Conservation (phyloP, 2,888 invertebrate species). For the Synanthedon myopaeformis region DNA sequence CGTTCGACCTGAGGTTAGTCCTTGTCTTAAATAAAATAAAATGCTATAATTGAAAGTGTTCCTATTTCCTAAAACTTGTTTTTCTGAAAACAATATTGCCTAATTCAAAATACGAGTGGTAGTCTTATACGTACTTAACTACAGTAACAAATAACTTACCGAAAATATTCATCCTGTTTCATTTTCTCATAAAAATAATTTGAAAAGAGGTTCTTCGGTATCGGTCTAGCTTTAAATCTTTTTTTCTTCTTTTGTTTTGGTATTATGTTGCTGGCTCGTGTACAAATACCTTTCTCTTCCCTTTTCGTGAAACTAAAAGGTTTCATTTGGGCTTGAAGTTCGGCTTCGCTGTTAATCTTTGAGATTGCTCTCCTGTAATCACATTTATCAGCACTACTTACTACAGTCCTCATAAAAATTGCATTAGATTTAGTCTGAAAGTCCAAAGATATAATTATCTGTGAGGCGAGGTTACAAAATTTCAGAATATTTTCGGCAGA, state of each 20-base stretch:
- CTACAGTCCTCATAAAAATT: not conserved
- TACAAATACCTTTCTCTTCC: constrained; percentile 65
- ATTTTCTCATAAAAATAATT: constrained; percentile 78
- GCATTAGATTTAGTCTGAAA: not conserved
- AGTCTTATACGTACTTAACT: too few relatives aligned
- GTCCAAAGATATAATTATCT: too few relatives aligned
- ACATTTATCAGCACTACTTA: not conserved
- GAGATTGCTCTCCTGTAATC: constrained; percentile 66
- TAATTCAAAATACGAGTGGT: too few relatives aligned
- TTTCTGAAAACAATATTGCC: not conserved
- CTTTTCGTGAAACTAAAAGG: constrained; percentile 74
- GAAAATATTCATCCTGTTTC: constrained; percentile 79
- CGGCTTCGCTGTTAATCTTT: constrained; percentile 72
- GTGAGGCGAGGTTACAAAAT: too few relatives aligned
- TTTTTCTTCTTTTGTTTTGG: constrained; percentile 60
- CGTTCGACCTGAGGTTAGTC: too few relatives aligned
- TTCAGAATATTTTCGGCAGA: too few relatives aligned
- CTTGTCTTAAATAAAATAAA: too few relatives aligned
- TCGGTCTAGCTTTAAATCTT: constrained; percentile 75
- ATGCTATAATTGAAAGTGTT: not conserved
- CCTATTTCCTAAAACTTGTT: not conserved
- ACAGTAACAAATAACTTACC: constrained; percentile 39
- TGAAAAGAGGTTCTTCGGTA: constrained; percentile 77
- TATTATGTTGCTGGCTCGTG: constrained; percentile 32
- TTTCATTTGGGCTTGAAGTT: constrained; percentile 73